Base-by-base conservation (phyloP, 2,888 invertebrate species). In the Agrochola litura region DNA sequence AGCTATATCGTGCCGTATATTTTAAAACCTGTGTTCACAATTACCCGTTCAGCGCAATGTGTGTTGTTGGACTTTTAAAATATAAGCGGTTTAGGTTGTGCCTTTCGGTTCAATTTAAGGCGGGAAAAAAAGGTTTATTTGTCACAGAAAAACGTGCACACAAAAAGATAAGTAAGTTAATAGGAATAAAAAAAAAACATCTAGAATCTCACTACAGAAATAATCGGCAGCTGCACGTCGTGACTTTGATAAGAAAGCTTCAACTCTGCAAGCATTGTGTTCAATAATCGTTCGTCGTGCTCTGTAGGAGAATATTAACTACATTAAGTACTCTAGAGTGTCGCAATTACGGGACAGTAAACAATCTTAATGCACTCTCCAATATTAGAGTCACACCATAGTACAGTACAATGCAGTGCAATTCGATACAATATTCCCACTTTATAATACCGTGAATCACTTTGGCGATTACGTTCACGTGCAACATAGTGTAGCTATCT, bases 401-500 rank as follows among this genome's bases (percentile, higher is more conserved):
- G 52, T 14, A 37, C 30, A 30, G 19, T 61, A 61, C 61, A 56
- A 2, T 67, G 52, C 12, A 63, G 19, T 56, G 8, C 37, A 77
- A 64, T 58, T 37, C n/a, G 9, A 79, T 49, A 58, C 30, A 67
- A 79, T 60, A 68, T 67, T 46, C 52, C 66, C n/a, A 25, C 19
- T 60, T 58, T 37, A 58, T 70, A 22, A 54, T 70, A 63, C 22
- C 30, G n/a, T 70, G 68, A 66, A 67, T 70, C 69, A 73, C 19
- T 54, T 68, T 46, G 14, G 9, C 22, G 30, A 69, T 5, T 43
- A 58, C 49, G 74, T 80, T 74, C 43, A 56, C 58, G 14, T 37
- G 69, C 56, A 69, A 84, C 14, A 56, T 61, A 66, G 52, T 75
- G 41, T 56, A 30, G 52, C 37, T 69, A 67, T 70, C 81, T 52